Evolutionary conservation across 1,140 invertebrate species (phyloP), one percentile per base, ranked within the genome.

Genomic region (Mylabris phalerata): DNA sequence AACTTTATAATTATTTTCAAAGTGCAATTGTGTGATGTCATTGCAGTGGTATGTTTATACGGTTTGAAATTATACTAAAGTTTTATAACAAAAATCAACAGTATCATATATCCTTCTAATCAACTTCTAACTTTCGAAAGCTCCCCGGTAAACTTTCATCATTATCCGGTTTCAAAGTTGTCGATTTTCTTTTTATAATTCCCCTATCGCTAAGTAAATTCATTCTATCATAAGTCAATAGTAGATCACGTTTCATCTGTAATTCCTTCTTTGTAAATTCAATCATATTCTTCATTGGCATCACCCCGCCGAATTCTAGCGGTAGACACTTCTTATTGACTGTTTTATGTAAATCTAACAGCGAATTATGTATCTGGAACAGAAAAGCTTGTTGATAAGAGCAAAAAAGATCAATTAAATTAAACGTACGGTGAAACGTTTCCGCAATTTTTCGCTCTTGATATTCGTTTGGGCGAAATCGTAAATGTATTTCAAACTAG

Each of bases 41-140:
- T 7, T 32, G 32, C 2, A 32, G 32, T 32, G 32, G 7, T 32
- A 32, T 7, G 32, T 32, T 19, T 19, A 19, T 19, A 19, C 19
- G 19, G 32, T 32, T 45, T 19, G 19, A 19, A 19, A 19, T 19
- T 19, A 19, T 19, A 19, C 1, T 19, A 19, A 19, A 19, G 19
- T 19, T 19, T 19, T 19, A 19, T 19, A 19, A 19, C 19, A 19
- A 19, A 19, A 19, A 19, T 19, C 19, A 19, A 19, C 19, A 19
- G 19, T 19, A 19, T 19, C 19, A 19, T 19, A 19, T 19, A 13
- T 48, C 4, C 55, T 11, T 78, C 75, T 19, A 87, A 72, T 90
- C 88, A 7, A 90, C 84, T 75, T 89, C 85, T 42, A 89, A 78
- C 71, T 88, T 88, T 52, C 87, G 78, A 73, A 90, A 90, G 66